Evolutionary conservation across 2,113 vertebrate genomes (phyloP).

Genomic region (Oxygymnocypris stewartii): DNA sequence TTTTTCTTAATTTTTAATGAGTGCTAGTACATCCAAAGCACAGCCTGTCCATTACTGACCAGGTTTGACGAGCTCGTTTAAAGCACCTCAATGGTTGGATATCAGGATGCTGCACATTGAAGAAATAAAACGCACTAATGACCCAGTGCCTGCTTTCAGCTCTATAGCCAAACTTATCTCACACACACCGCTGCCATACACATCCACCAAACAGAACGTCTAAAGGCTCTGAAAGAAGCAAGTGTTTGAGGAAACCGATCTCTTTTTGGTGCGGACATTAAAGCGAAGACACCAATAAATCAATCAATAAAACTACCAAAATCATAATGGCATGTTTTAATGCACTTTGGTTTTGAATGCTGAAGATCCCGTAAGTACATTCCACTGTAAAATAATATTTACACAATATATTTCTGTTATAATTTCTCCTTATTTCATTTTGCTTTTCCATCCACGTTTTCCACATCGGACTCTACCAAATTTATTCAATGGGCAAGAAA

Average conservation of each 20-base stretch:
- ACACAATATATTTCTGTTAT: too few species aligned
- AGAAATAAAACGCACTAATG: conserved; percentile 57
- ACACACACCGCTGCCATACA: conserved; percentile 8
- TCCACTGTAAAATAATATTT: too few species aligned
- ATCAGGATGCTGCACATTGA: conserved; percentile 48
- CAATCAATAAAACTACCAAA: neutral
- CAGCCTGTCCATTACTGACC: conserved; percentile 36
- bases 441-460: neutral
- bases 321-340: neutral
- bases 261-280: neutral
- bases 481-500: neutral
- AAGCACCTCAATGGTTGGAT: conserved; percentile 47
- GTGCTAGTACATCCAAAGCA: conserved; percentile 30
- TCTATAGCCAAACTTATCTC: conserved; percentile 41
- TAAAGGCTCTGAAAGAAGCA: conserved; percentile 6
- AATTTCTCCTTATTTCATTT: neutral
- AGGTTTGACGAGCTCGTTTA: conserved; percentile 51
- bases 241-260: neutral
- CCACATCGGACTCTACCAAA: neutral
- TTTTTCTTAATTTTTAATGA: conserved; percentile 31
- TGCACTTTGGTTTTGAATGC: neutral
- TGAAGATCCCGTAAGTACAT: neutral
- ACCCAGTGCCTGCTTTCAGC: conserved; percentile 49
- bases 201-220: neutral
- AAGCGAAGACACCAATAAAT: neutral